A percentile compares a stretch with the other conserved stretches of the same genome.
Evolutionary conservation across 2,888 invertebrate genomes (phyloP).

Genomic region (Conus canariensis): DNA sequence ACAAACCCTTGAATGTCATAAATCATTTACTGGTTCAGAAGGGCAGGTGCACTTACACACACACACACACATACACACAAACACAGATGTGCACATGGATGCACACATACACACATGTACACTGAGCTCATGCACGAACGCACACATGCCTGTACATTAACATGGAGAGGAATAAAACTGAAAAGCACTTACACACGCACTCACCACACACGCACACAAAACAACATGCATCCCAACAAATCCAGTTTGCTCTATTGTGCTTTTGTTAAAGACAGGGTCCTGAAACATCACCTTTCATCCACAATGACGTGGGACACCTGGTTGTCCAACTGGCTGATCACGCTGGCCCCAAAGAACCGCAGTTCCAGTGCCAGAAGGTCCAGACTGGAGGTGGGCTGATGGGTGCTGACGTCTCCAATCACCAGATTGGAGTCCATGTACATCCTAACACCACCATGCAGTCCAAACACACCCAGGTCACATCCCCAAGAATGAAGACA

Average conservation of each 20-base stretch:
- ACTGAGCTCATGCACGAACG: background rate
- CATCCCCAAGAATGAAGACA: background rate
- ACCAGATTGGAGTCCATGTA: constrained; percentile 72
- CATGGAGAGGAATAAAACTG: background rate
- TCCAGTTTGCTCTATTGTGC: too few species aligned
- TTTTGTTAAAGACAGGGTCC: background rate
- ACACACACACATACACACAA: constrained; percentile 10
- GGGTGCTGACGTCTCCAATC: constrained; percentile 66
- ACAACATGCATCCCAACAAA: background rate
- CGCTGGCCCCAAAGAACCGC: constrained; percentile 78
- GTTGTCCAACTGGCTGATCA: constrained; percentile 68
- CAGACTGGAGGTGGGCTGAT: constrained; percentile 69
- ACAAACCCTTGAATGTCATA: too few species aligned
- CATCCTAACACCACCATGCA: constrained; percentile 43
- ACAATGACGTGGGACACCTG: constrained; percentile 77
- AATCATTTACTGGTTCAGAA: background rate
- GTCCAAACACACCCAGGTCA: background rate
- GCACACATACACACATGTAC: background rate
- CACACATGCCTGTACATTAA: background rate
- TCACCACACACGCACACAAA: background rate
- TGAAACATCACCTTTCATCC: constrained; percentile 60
- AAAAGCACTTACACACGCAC: background rate
- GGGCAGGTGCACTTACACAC: background rate
- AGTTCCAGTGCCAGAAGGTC: constrained; percentile 76
- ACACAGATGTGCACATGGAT: background rate